A percentile compares a stretch with the other conserved stretches of the same genome.
These are phyloP conservation scores for Clostera curtula DNA, from an alignment of 2,888 invertebrate genomes.

Conservation along the genomic window DNA sequence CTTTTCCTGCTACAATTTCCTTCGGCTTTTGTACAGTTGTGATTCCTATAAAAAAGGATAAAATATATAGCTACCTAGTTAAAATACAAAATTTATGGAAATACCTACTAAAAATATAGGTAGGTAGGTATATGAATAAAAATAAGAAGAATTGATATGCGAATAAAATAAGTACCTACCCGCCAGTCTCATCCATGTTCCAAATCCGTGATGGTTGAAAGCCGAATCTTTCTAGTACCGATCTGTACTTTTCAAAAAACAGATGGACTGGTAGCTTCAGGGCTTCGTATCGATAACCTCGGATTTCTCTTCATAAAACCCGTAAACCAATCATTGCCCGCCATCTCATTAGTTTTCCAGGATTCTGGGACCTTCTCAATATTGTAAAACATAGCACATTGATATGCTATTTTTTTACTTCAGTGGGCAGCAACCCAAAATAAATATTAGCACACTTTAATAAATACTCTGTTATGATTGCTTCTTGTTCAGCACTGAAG, in stretches of 20 bases:
- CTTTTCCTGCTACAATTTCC: slow-evolving; percentile 18
- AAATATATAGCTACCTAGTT: too few species aligned
- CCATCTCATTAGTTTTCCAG: not conserved
- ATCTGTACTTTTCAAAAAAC: not conserved
- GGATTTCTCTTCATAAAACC: slow-evolving; percentile 5
- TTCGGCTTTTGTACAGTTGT: slow-evolving; percentile 20
- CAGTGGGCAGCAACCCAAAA: not conserved
- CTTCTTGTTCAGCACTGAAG: not conserved
- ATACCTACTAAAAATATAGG: too few species aligned
- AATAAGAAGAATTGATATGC: too few species aligned
- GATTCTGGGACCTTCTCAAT: not conserved
- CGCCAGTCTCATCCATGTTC: slow-evolving; percentile 20
- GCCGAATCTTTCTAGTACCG: not conserved
- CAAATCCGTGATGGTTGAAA: slow-evolving; percentile 16
- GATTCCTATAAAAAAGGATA: too few species aligned
- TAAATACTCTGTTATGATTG: not conserved
- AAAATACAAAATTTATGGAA: too few species aligned
- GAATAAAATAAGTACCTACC: too few species aligned
- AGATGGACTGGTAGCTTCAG: slow-evolving; percentile 3
- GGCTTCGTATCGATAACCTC: slow-evolving; percentile 1
- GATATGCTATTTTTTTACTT: not conserved
- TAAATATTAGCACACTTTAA: not conserved
- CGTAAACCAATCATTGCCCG: slow-evolving; percentile 5
- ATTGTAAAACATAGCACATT: not conserved
- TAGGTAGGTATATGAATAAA: too few species aligned